These are phyloP conservation scores for Zelleria hepariella DNA, from an alignment of 2,888 invertebrate genomes.

Conservation along the genomic window DNA sequence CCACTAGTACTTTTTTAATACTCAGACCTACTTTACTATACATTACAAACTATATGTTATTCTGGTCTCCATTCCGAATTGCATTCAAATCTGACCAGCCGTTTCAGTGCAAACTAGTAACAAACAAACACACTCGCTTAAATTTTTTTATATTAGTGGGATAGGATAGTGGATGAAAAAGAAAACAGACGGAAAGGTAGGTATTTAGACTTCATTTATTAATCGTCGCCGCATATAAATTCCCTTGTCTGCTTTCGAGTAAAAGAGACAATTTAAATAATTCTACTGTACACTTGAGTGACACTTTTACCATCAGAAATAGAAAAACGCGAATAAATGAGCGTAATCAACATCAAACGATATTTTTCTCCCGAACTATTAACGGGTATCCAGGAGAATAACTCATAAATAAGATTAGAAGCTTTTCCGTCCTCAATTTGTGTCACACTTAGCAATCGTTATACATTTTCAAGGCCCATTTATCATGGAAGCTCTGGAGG, in stretches of 20 bases:
- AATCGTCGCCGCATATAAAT: slow-evolving; percentile 34
- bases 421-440: slow-evolving; percentile 53
- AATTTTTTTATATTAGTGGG: too few species aligned
- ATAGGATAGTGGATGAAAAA: too few species aligned
- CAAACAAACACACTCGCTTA: too few species aligned
- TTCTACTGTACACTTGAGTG: neutral
- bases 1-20: too few species aligned
- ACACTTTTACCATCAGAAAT: slow-evolving; percentile 23
- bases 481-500: slow-evolving; percentile 36
- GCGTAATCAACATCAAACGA: slow-evolving; percentile 59
- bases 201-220: slow-evolving; percentile 18
- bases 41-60: too few species aligned
- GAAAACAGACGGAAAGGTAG: neutral
- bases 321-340: slow-evolving; percentile 47
- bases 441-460: slow-evolving; percentile 53
- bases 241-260: slow-evolving; percentile 23
- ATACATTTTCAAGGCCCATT: slow-evolving; percentile 51
- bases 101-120: too few species aligned
- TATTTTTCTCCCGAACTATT: slow-evolving; percentile 46
- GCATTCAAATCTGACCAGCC: too few species aligned
- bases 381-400: slow-evolving; percentile 52
- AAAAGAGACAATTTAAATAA: neutral
- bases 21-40: too few species aligned
- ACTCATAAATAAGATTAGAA: slow-evolving; percentile 57
- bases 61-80: too few species aligned